Evolutionary conservation across 1,140 invertebrate genomes (phyloP), one percentile per base, ranked within the genome.

Genomic region (Druon quercuslanigerum): DNA sequence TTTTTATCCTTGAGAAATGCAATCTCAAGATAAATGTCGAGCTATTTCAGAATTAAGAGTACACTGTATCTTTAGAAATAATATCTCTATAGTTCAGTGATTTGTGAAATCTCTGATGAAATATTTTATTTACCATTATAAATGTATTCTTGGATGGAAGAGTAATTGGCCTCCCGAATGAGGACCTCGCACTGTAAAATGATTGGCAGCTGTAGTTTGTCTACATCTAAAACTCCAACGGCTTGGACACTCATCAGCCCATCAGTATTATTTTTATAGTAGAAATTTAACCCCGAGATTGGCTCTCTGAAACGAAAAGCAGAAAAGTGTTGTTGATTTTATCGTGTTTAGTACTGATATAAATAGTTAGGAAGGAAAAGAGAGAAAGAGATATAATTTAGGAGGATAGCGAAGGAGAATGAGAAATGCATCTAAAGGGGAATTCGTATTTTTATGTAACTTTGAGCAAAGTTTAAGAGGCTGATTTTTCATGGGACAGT

Each of bases 141-240:
- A 78, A 94, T 92, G 76, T 93, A 92, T 89, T 93, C 93, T 88
- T 92, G 93, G 73, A 92, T 90, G 51, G 93, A 92, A 50, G 92
- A 92, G 80, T 95, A 95, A 84, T 94, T 94, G n/a, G 93, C 93
- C 79, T 93, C 92, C 13, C 91, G 91, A 89, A 95, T 94, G 78
- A 92, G 89, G 75, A 95, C 85, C 77, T 94, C 93, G 83, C 94
- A 95, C 76, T 93, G 92, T 87, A 95, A 94, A 87, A 93, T 91
- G 25, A 93, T 93, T 6, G 94, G 93, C 11, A 92, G 89, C n/a
- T 92, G 90, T 8, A 94, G 87, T 76, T 93, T 92, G 0, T 91
- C 91, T 73, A 92, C 92, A 40, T 89, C 87, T 14, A 94, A 87
- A 40, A 93, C 90, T 40, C 84, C 87, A 74, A 79, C 74, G 20